Evolutionary conservation across 2,888 invertebrate genomes (phyloP).

Genomic region (Sarcophaga carnaria): DNA sequence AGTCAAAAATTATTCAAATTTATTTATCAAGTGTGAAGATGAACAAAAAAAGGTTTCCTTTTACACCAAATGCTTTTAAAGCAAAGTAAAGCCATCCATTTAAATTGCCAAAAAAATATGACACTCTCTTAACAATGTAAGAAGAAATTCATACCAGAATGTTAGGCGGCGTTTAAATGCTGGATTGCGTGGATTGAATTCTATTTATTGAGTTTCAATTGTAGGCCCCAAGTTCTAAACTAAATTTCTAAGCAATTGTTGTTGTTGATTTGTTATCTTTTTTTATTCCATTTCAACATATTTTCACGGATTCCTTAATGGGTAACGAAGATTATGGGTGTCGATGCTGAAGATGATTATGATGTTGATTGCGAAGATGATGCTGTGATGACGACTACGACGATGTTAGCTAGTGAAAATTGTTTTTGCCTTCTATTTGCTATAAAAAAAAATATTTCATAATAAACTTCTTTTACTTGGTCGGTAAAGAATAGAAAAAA

Average conservation of each 20-base stretch:
- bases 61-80: constrained; percentile 35
- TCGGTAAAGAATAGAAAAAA: constrained; percentile 28
- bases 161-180: constrained; percentile 29
- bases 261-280: constrained; percentile 24
- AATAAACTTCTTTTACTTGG: constrained; percentile 47
- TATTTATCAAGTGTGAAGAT: neutral
- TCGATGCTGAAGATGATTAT: constrained; percentile 24
- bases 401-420: constrained; percentile 23
- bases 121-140: constrained; percentile 55
- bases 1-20: constrained; percentile 22
- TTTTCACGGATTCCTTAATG: constrained; percentile 70
- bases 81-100: constrained; percentile 27
- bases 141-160: constrained; percentile 50
- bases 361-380: constrained; percentile 29
- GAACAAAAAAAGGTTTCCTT: constrained; percentile 42
- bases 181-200: constrained; percentile 53
- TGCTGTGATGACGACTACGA: constrained; percentile 28
- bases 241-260: constrained; percentile 42
- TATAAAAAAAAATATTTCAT: constrained; percentile 59
- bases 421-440: constrained; percentile 23
- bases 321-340: constrained; percentile 28
- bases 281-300: constrained; percentile 61
- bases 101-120: constrained; percentile 30
- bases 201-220: constrained; percentile 36
- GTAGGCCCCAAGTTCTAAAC: neutral